Conservation (phyloP, 2,797 vertebrate genomes). For the Trachops cirrhosus region DNA sequence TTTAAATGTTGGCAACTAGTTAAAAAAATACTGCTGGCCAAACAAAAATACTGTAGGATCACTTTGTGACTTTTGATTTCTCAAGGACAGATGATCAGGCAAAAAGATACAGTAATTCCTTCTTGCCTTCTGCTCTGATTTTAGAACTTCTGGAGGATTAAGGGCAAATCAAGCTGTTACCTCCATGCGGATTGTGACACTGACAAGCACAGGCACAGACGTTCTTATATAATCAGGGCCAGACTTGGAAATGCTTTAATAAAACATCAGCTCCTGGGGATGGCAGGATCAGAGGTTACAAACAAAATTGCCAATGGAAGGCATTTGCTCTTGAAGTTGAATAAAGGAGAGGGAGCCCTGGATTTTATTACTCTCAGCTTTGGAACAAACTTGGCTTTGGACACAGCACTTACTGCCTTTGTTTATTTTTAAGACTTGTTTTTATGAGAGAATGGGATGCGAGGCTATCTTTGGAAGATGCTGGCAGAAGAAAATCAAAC, state of each 20-base stretch:
- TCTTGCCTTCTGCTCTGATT: not conserved
- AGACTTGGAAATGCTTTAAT: slow-evolving; percentile 35
- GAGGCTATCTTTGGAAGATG: slow-evolving; percentile 57
- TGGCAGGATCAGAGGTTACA: not conserved
- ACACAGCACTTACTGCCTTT: slow-evolving; percentile 16
- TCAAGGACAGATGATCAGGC: not conserved
- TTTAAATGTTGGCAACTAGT: not conserved
- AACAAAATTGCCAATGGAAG: slow-evolving; percentile 11
- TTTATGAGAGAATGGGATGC: slow-evolving; percentile 27
- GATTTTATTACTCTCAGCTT: slow-evolving; percentile 10
- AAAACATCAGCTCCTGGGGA: not conserved
- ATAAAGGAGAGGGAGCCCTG: not conserved
- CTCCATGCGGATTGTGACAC: not conserved
- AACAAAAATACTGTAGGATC: not conserved
- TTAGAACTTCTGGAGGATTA: not conserved
- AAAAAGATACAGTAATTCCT: not conserved
- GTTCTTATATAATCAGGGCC: slow-evolving; percentile 12
- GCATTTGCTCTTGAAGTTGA: not conserved
- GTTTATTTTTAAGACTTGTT: slow-evolving; percentile 59
- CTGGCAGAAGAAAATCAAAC: slow-evolving; percentile 49
- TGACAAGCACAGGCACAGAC: not conserved
- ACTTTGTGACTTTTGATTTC: not conserved
- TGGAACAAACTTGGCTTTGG: slow-evolving; percentile 35
- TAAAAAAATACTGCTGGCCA: not conserved
- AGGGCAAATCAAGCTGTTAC: not conserved